Conservation (phyloP, 2,888 invertebrate species). For the Patella pellucida region DNA sequence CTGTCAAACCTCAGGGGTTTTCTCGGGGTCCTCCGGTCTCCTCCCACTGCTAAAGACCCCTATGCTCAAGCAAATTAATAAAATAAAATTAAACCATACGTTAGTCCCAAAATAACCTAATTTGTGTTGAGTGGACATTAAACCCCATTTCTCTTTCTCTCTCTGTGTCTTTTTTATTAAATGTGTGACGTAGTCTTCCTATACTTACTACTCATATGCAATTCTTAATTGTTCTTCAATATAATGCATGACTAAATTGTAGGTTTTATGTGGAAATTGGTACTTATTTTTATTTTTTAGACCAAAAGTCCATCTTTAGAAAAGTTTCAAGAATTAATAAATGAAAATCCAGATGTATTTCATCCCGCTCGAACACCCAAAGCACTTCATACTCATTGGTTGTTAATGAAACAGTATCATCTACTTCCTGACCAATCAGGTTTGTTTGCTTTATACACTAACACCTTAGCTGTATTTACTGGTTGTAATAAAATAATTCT, state of each 20-base stretch:
- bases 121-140: no score
- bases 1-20: no score
- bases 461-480: neutral
- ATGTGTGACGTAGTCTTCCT: no score
- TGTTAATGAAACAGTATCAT: conserved; percentile 90
- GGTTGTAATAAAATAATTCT: no score
- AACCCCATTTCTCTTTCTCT: no score
- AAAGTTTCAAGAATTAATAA: conserved; percentile 86
- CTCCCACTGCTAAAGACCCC: no score
- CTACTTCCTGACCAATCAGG: conserved; percentile 90
- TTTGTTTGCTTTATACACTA: conserved; percentile 36
- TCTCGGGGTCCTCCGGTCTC: no score
- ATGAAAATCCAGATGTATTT: conserved; percentile 87
- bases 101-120: no score
- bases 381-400: conserved; percentile 90
- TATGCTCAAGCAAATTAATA: no score
- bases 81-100: no score
- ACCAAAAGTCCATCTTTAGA: conserved; percentile 75
- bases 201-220: neutral
- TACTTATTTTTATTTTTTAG: conserved; percentile 22
- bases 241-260: neutral
- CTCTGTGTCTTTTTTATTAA: no score
- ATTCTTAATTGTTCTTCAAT: neutral
- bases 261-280: no score
- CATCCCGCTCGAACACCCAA: conserved; percentile 90